phyloP scores from a whole-genome alignment of 2,113 vertebrate species.

The Notarius quadriscutis region DNA sequence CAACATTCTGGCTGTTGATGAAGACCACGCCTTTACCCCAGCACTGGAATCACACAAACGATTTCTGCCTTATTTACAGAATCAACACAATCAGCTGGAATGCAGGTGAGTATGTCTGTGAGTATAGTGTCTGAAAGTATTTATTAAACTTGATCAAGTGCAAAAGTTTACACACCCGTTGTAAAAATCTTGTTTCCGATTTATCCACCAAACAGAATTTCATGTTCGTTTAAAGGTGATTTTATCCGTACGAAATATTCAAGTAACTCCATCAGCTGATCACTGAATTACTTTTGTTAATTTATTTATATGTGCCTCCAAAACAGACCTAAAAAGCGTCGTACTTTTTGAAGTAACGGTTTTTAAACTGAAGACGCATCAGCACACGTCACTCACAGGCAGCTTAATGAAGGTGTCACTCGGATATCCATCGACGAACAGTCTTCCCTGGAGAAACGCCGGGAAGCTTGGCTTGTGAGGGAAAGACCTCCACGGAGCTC shows the following conservation, averaged over 20 bases:
- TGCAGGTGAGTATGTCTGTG: background rate
- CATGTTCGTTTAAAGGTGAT: background rate
- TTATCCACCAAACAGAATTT: background rate
- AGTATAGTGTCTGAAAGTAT: background rate
- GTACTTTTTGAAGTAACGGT: no score
- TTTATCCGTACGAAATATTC: background rate
- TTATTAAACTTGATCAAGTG: background rate
- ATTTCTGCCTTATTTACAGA: background rate
- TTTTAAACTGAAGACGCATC: background rate
- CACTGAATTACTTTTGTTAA: background rate
- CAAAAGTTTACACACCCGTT: background rate
- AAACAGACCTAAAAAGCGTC: background rate
- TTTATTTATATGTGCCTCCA: background rate
- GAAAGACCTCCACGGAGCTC: conserved; percentile 73
- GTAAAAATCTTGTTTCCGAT: background rate
- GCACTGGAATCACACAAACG: conserved; percentile 69
- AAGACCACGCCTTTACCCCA: conserved; percentile 95
- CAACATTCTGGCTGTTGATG: conserved; percentile 86
- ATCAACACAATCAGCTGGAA: background rate
- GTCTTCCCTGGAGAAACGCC: conserved; percentile 82
- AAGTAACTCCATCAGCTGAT: background rate
- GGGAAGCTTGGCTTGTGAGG: conserved; percentile 76
- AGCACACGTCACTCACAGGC: conserved; percentile 70
- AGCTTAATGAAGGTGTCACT: conserved; percentile 89
- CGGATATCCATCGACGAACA: conserved; percentile 78